A percentile compares a stretch with the other conserved stretches of the same genome.
phyloP scores from a whole-genome alignment of 2,113 vertebrate species.

The Caretta caretta region DNA sequence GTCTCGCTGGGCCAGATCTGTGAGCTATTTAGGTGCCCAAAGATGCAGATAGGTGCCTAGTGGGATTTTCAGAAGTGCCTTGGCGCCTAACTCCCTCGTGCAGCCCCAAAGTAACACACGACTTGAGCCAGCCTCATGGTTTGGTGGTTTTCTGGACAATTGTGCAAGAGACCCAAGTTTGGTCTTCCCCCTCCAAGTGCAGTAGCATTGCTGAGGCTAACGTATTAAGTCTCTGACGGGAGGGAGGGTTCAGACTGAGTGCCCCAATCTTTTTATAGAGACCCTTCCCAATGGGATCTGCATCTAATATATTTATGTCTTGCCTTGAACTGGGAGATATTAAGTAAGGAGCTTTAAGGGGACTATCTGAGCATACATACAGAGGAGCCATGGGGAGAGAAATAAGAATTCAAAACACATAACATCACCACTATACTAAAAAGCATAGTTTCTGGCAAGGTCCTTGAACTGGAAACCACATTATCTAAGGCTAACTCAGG shows the following conservation, averaged over 20 bases:
- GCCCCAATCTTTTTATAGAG: neutral
- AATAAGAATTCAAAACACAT: neutral
- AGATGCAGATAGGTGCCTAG: neutral
- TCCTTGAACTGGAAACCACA: neutral
- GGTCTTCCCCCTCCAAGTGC: neutral
- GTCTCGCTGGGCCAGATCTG: neutral
- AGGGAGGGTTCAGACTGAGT: neutral
- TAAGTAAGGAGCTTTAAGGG: neutral
- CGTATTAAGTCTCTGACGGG: neutral
- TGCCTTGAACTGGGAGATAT: neutral
- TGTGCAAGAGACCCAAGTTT: neutral
- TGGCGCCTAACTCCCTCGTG: neutral
- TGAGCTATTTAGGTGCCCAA: neutral
- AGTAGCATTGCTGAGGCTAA: neutral
- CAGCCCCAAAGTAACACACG: neutral
- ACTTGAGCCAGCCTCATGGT: neutral
- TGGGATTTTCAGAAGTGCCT: neutral
- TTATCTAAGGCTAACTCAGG: neutral
- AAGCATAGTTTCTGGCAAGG: neutral
- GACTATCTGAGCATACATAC: neutral
- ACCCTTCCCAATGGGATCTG: neutral
- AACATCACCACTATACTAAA: neutral
- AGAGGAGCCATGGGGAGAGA: neutral
- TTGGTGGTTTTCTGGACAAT: neutral
- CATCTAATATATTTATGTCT: neutral